phyloP scores from a whole-genome alignment of 1,140 invertebrate species.

The Drosophila ficusphila region DNA sequence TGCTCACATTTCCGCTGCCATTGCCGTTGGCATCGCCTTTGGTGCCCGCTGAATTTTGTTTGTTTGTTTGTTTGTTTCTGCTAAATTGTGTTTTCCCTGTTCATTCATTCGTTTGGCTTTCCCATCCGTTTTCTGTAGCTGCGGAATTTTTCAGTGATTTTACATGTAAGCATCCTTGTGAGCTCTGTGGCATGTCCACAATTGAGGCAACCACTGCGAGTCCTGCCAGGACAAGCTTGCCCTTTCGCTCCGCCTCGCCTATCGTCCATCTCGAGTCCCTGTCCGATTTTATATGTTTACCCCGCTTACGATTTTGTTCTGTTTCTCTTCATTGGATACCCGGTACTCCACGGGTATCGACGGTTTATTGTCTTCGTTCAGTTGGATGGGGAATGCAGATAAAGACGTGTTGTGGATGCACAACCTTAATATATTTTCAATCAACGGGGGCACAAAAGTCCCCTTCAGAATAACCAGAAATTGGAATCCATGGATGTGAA shows the following conservation, averaged over 20 bases:
- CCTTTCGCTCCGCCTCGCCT: conserved; percentile 1
- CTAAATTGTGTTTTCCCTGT: conserved; percentile 82
- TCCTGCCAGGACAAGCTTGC: conserved; percentile 26
- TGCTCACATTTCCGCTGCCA: conserved; percentile 10
- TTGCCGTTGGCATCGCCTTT: conserved; percentile 59
- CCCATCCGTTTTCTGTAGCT: conserved; percentile 34
- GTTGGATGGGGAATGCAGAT: background rate
- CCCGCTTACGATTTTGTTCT: conserved; percentile 37
- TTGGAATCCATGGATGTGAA: no score
- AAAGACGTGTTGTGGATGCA: background rate
- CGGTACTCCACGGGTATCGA: background rate
- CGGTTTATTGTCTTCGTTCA: conserved; percentile 1
- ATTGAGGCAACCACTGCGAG: conserved; percentile 63
- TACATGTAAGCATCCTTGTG: conserved; percentile 80
- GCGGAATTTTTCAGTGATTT: conserved; percentile 77
- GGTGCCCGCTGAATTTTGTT: conserved; percentile 64
- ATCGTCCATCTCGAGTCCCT: conserved; percentile 47
- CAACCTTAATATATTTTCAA: background rate
- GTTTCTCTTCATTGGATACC: conserved; percentile 1
- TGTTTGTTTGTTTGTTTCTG: conserved; percentile 78
- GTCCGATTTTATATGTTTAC: conserved; percentile 59
- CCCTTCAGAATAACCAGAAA: background rate
- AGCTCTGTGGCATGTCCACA: conserved; percentile 79
- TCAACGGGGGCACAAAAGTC: background rate
- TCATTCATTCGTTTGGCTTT: conserved; percentile 74